Conservation (phyloP, 2,888 invertebrate genomes). For the Tachystola acroxantha region DNA sequence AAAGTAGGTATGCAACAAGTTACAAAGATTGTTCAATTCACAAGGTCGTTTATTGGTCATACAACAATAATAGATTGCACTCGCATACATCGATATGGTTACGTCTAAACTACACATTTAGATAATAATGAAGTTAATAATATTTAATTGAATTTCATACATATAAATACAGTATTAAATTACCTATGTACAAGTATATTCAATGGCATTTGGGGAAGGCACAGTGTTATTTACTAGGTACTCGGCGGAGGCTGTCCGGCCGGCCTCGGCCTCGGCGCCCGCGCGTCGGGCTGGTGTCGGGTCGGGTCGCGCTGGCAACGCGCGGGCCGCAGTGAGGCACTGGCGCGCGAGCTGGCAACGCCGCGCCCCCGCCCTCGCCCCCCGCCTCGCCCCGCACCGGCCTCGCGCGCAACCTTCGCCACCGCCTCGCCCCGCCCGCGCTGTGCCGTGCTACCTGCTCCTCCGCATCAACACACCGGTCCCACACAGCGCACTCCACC, state of each 20-base stretch:
- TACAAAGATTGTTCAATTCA: background rate
- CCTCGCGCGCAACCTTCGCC: conserved; percentile 14
- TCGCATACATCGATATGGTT: conserved; percentile 47
- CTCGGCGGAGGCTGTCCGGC: no score
- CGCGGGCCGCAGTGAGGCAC: conserved; percentile 4
- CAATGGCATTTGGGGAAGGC: conserved; percentile 53
- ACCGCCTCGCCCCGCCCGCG: no score
- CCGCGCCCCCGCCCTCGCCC: conserved; percentile 16
- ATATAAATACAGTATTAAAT: conserved; percentile 27
- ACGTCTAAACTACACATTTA: conserved; percentile 62
- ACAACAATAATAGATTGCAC: conserved; percentile 64
- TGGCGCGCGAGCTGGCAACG: conserved; percentile 14
- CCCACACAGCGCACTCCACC: conserved; percentile 13
- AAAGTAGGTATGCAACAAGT: conserved; percentile 21
- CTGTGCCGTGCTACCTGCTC: background rate
- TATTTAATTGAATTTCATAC: conserved; percentile 37
- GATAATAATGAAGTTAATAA: conserved; percentile 60
- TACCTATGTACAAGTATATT: conserved; percentile 45
- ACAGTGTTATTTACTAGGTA: conserved; percentile 32
- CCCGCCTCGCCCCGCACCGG: conserved; percentile 15
- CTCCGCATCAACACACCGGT: conserved; percentile 15
- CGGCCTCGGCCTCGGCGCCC: no score
- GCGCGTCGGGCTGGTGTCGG: no score
- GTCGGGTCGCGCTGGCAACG: conserved; percentile 14
- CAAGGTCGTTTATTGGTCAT: conserved; percentile 46